Evolutionary conservation across 30 jellyfish, hydroid and myxozoan genomes (phyloP).

Genomic region (Aurelia coerulea): DNA sequence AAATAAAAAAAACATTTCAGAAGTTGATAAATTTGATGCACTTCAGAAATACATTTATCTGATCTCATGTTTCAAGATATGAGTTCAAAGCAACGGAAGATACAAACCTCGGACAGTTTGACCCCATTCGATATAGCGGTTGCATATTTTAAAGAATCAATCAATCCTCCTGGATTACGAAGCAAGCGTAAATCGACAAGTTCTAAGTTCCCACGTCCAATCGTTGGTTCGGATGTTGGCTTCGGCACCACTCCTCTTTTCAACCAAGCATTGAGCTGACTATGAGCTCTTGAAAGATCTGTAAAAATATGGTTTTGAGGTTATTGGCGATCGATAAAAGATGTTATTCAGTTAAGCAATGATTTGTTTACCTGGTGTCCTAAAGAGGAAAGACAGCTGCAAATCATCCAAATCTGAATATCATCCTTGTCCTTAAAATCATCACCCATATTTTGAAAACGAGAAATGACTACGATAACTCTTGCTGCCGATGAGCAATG

Average conservation of each 20-base stretch:
- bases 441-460: too few species aligned
- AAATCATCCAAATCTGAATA: too few species aligned
- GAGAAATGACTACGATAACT: too few species aligned
- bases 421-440: too few species aligned
- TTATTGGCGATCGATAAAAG: neutral
- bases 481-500: too few species aligned
- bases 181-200: conserved; percentile 52
- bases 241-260: conserved; percentile 51
- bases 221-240: conserved; percentile 58
- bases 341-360: neutral
- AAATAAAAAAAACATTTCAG: too few species aligned
- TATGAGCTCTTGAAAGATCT: conserved; percentile 46
- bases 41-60: too few species aligned
- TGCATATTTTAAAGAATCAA: conserved; percentile 36
- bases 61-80: too few species aligned
- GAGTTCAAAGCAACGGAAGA: too few species aligned
- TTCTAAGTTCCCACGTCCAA: conserved; percentile 48
- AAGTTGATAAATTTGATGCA: too few species aligned
- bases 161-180: conserved; percentile 53
- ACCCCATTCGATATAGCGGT: conserved; percentile 33
- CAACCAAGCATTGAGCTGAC: conserved; percentile 48
- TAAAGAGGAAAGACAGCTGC: too few species aligned
- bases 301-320: neutral
- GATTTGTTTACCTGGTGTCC: too few species aligned
- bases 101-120: conserved; percentile 28